Evolutionary conservation across 2,888 invertebrate species (phyloP), one percentile per base, ranked within the genome.

Genomic region (Calliphora vomitoria): DNA sequence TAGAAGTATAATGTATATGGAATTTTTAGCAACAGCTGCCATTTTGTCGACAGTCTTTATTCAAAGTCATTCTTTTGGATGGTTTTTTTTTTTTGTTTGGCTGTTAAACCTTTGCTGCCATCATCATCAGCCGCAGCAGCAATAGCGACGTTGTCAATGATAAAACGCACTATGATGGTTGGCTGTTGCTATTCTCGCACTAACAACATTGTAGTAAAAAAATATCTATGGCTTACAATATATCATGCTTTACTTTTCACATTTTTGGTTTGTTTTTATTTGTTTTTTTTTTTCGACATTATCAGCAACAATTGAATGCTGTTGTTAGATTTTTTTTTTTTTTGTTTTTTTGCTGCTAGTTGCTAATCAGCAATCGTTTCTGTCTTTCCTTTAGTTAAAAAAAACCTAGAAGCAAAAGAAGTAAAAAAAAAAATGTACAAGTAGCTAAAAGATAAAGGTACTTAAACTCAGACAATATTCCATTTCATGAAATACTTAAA

Each of bases 301-400:
- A 86, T 83, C 86, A 86, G 69, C 83, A 86, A 86, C 86, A 86
- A 83, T 83, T 83, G 86, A 86, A 80, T 71, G 69, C 80, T 75
- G 82, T 69, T 86, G 50, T 25, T 60, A 4, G n/a, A n/a, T n/a
- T n/a, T n/a, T n/a, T n/a, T n/a, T n/a, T 81, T 64, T 82, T 75
- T 81, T 47, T 80, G 76, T 58, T 82, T 75, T 81, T 38, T 80
- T 71, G 44, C 64, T 66, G 69, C 71, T 64, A 60, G n/a, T 62
- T 83, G 64, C 83, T 83, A 79, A 83, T 86, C 82, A 76, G 53
- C 79, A 62, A n/a, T 50, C 20, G 58, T 20, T 74, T 64, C 35
- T 68, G 44, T n/a, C 11, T 81, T 74, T 62, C 50, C 8, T 81
- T 41, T 31, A 64, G 38, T 78, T 50, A 55, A 62, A 50, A 64